A percentile compares a stretch with the other conserved stretches of the same genome.
These are phyloP conservation scores for Odocoileus hemionus DNA, from an alignment of 2,113 vertebrate species.

Conservation along the genomic window DNA sequence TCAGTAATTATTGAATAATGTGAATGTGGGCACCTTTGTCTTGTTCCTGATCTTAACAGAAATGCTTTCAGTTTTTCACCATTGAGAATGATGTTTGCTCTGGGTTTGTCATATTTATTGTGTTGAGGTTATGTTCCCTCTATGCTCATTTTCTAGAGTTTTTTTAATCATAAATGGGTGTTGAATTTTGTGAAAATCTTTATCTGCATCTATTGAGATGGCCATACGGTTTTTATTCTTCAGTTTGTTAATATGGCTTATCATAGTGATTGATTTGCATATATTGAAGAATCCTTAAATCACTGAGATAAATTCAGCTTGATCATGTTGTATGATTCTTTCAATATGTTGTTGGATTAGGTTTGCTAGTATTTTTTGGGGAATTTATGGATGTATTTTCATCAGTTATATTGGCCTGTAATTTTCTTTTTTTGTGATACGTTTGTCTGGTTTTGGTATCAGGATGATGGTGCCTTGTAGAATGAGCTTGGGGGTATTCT, in stretches of 20 bases:
- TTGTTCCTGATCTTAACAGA: background rate
- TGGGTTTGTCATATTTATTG: background rate
- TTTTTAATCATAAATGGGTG: background rate
- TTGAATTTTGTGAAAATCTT: background rate
- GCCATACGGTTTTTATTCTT: background rate
- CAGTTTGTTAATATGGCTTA: background rate
- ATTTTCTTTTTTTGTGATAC: background rate
- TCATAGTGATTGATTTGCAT: background rate
- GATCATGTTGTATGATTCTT: background rate
- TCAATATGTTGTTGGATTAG: background rate
- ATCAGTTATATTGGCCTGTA: background rate
- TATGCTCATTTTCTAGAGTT: background rate
- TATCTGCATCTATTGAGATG: background rate
- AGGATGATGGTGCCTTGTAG: background rate
- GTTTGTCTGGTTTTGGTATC: background rate
- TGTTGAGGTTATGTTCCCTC: background rate
- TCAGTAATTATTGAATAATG: background rate
- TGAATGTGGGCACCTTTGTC: background rate
- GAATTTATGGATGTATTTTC: background rate
- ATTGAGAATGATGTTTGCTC: background rate
- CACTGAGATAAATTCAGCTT: background rate
- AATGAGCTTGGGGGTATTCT: background rate
- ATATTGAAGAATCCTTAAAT: background rate
- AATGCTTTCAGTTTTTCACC: background rate
- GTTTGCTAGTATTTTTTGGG: background rate